Evolutionary conservation across 2,888 invertebrate genomes (phyloP).

Genomic region (Mystacides longicornis): DNA sequence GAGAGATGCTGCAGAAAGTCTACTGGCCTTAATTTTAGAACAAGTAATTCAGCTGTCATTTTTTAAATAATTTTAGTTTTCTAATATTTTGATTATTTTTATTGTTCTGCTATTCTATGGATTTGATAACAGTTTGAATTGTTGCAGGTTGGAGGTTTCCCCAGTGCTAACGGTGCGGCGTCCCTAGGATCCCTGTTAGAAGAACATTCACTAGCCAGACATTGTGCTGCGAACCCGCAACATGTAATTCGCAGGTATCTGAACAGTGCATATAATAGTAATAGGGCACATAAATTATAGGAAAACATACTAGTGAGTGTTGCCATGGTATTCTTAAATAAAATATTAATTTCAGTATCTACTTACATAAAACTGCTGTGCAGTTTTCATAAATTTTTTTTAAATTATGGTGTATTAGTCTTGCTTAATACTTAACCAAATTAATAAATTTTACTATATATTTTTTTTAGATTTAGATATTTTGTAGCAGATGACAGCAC

Average conservation of each 20-base stretch:
- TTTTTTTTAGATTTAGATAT: constrained; percentile 67
- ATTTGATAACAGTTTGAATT: constrained; percentile 1
- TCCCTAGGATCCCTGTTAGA: constrained; percentile 81
- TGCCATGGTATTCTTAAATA: no score
- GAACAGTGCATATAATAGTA: no score
- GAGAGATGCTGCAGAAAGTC: constrained; percentile 91
- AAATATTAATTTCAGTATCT: no score
- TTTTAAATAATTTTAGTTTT: no score
- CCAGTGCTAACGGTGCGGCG: constrained; percentile 76
- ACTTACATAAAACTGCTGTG: no score
- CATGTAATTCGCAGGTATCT: constrained; percentile 30
- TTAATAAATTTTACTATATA: not conserved
- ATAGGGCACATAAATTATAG: no score
- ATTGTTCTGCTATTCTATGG: not conserved
- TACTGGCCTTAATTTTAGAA: constrained; percentile 84
- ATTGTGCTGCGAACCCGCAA: constrained; percentile 30
- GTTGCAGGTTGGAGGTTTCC: constrained; percentile 69
- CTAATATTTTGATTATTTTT: not conserved
- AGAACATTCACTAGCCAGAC: constrained; percentile 65
- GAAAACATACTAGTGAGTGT: no score
- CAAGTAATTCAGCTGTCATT: constrained; percentile 60
- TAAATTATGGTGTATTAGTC: not conserved
- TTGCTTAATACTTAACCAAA: no score
- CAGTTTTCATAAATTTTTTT: no score
- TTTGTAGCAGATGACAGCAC: constrained; percentile 88